Conservation (phyloP, 2,888 invertebrate genomes). For the Lochmaea crataegi region DNA sequence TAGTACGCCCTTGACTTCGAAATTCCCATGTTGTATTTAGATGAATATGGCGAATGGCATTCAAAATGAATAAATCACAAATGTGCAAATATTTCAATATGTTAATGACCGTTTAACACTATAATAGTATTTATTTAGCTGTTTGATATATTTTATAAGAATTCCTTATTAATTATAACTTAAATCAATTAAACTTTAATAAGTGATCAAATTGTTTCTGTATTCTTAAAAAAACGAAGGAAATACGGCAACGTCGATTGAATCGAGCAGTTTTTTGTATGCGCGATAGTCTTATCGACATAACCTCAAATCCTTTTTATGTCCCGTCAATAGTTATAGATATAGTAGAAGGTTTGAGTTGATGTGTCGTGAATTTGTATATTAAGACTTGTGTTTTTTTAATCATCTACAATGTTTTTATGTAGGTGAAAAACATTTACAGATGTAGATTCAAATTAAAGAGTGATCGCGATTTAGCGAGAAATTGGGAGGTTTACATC, state of each 20-base stretch:
- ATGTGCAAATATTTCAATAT: neutral
- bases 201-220: neutral
- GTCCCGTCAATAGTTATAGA: slow-evolving; percentile 26
- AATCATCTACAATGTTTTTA: slow-evolving; percentile 8
- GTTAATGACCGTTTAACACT: neutral
- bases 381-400: slow-evolving; percentile 18
- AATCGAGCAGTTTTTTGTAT: slow-evolving; percentile 38
- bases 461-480: slow-evolving; percentile 9
- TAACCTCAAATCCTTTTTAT: slow-evolving; percentile 44
- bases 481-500: slow-evolving; percentile 34
- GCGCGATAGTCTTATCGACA: slow-evolving; percentile 32
- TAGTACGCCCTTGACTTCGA: slow-evolving; percentile 2
- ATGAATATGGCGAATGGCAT: neutral
- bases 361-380: slow-evolving; percentile 27
- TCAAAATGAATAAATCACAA: neutral
- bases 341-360: slow-evolving; percentile 30
- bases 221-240: neutral
- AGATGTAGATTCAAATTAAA: slow-evolving; percentile 14
- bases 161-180: neutral
- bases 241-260: slow-evolving; percentile 18
- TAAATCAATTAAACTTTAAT: neutral
- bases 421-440: slow-evolving; percentile 7
- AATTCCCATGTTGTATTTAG: neutral
- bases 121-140: neutral
- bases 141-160: neutral